Percentiles rank a stretch among this genome's conserved stretches.
These are phyloP conservation scores for Eristalis intricaria DNA, from an alignment of 2,888 invertebrate species.

Conservation along the genomic window DNA sequence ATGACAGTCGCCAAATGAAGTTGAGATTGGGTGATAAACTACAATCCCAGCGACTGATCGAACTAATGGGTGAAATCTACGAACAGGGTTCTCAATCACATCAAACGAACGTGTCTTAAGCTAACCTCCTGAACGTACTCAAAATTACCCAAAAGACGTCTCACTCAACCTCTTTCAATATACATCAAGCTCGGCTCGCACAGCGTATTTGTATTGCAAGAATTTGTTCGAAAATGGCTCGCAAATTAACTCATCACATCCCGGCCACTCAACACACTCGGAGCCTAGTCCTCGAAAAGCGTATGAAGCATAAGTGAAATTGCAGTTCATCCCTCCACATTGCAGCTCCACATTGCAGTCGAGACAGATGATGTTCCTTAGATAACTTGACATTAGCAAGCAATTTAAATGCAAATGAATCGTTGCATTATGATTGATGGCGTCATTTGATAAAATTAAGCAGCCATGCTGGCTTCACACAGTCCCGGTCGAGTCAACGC, in stretches of 20 bases:
- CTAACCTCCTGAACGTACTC: too few species aligned
- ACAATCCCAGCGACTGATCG: too few species aligned
- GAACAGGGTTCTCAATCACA: too few species aligned
- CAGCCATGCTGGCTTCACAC: constrained; percentile 67
- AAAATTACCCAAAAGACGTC: neutral
- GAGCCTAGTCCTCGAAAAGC: neutral
- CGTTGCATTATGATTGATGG: constrained; percentile 78
- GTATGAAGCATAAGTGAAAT: neutral
- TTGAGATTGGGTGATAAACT: too few species aligned
- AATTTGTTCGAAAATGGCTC: constrained; percentile 25
- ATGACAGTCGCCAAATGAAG: too few species aligned
- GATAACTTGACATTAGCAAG: constrained; percentile 81
- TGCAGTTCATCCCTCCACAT: neutral
- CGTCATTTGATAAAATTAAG: constrained; percentile 77
- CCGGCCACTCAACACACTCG: neutral
- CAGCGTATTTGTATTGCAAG: constrained; percentile 38
- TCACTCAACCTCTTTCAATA: neutral
- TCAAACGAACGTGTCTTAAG: too few species aligned
- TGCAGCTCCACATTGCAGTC: constrained; percentile 14
- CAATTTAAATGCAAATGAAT: constrained; percentile 81
- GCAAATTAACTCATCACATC: constrained; percentile 62
- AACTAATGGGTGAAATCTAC: neutral
- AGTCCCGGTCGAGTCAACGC: constrained; percentile 66
- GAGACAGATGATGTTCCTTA: constrained; percentile 79
- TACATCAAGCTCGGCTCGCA: neutral